phyloP scores from a whole-genome alignment of 2,797 vertebrate genomes.

The Microchirus variegatus region DNA sequence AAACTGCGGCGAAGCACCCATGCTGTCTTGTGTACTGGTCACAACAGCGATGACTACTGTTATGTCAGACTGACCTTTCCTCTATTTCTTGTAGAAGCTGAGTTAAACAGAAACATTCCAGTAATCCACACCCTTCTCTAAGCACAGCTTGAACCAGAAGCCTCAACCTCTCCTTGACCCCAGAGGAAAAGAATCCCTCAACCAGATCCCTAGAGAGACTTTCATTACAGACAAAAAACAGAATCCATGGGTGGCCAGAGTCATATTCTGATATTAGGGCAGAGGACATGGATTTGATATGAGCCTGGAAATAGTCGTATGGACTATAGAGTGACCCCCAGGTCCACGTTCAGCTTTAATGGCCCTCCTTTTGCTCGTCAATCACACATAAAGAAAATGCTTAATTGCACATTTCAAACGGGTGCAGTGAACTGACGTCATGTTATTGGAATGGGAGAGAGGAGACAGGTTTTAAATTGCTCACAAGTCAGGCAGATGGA shows the following conservation, averaged over 20 bases:
- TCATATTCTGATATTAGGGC: constrained; percentile 76
- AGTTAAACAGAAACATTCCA: constrained; percentile 65
- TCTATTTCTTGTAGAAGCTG: constrained; percentile 34
- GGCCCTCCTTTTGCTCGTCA: constrained; percentile 72
- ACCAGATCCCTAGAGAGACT: constrained; percentile 75
- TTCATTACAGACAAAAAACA: constrained; percentile 77
- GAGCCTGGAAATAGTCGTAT: constrained; percentile 66
- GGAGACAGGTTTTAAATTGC: constrained; percentile 70
- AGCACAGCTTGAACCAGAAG: constrained; percentile 69
- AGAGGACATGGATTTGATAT: constrained; percentile 73
- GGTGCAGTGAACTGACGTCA: constrained; percentile 69
- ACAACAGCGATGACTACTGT: constrained; percentile 25
- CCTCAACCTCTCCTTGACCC: constrained; percentile 82
- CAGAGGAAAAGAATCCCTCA: constrained; percentile 74
- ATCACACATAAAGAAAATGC: constrained; percentile 79
- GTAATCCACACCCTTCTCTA: constrained; percentile 74
- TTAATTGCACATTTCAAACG: constrained; percentile 73
- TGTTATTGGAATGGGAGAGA: constrained; percentile 65
- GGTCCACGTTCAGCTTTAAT: constrained; percentile 66
- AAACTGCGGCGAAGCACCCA: no score
- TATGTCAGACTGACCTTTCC: constrained; percentile 52
- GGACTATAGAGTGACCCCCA: constrained; percentile 56
- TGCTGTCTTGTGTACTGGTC: neutral
- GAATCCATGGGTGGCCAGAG: constrained; percentile 74
- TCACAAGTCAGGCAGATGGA: constrained; percentile 57